A percentile compares a stretch with the other conserved stretches of the same genome.
Evolutionary conservation across 2,888 invertebrate genomes (phyloP).

Genomic region (Cryptus armator): DNA sequence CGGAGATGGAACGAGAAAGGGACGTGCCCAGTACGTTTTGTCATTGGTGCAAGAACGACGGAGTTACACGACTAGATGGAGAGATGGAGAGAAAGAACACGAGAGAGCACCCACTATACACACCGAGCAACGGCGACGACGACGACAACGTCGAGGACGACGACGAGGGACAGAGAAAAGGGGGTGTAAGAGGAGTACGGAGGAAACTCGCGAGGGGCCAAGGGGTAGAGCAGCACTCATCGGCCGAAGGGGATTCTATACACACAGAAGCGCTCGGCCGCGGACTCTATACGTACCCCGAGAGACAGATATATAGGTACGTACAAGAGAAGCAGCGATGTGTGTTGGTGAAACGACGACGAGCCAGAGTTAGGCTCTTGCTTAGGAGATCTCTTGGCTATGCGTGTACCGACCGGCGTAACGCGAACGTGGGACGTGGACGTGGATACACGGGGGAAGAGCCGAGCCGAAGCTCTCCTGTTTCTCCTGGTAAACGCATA

Average conservation of each 20-base stretch:
- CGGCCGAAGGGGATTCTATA: constrained; percentile 80
- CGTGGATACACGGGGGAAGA: background rate
- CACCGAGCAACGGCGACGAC: constrained; percentile 34
- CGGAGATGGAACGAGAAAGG: constrained; percentile 70
- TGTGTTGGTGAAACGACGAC: constrained; percentile 18
- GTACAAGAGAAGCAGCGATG: background rate
- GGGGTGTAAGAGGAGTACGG: constrained; percentile 23
- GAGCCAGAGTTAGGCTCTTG: constrained; percentile 50
- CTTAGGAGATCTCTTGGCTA: constrained; percentile 53
- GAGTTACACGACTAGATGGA: constrained; percentile 58
- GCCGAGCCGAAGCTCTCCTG: background rate
- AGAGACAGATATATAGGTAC: background rate
- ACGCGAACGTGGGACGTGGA: constrained; percentile 62
- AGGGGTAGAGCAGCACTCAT: constrained; percentile 79
- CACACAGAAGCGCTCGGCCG: constrained; percentile 5
- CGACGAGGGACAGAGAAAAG: constrained; percentile 49
- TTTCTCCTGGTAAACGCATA: background rate
- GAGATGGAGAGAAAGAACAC: constrained; percentile 44
- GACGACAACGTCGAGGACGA: constrained; percentile 53
- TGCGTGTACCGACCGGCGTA: constrained; percentile 60
- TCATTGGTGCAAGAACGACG: constrained; percentile 59
- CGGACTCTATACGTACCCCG: background rate
- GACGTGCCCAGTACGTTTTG: constrained; percentile 41
- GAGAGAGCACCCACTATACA: constrained; percentile 50
- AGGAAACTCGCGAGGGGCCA: constrained; percentile 67